Evolutionary conservation across 1,140 invertebrate genomes (phyloP).

Genomic region (Potamilus streckersoni): DNA sequence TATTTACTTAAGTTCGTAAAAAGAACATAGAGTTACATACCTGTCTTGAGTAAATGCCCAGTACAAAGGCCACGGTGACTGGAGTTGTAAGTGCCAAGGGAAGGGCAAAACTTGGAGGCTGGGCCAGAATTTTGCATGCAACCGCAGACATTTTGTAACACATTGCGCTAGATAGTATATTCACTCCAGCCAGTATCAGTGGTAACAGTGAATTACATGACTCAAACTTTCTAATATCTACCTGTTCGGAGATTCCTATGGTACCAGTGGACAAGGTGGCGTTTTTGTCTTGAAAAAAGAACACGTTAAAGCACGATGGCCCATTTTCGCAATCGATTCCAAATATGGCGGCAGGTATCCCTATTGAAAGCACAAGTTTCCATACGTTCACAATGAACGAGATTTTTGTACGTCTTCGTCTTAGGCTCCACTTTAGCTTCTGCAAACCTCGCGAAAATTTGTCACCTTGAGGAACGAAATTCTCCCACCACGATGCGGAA

Average conservation of each 20-base stretch:
- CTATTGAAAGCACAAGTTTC: conserved; percentile 51
- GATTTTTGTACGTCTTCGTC: conserved; percentile 47
- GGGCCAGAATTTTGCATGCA: conserved; percentile 95
- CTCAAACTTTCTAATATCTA: conserved; percentile 6
- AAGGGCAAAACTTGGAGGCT: conserved; percentile 96
- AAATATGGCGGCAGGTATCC: conserved; percentile 27
- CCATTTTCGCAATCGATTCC: conserved; percentile 26
- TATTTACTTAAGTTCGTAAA: neutral
- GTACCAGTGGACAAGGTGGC: neutral
- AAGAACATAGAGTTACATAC: neutral
- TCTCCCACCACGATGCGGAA: conserved; percentile 61
- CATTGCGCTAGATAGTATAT: neutral
- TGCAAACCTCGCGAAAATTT: conserved; percentile 32
- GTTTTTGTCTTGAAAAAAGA: conserved; percentile 9
- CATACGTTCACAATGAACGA: conserved; percentile 48
- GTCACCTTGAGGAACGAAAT: conserved; percentile 73
- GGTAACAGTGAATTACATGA: too few relatives aligned
- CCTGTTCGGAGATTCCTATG: neutral
- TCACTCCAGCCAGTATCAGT: too few relatives aligned
- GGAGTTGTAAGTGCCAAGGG: conserved; percentile 93
- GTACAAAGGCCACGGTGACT: conserved; percentile 86
- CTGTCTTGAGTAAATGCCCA: conserved; percentile 31
- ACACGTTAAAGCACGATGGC: conserved; percentile 5
- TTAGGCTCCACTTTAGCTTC: conserved; percentile 42
- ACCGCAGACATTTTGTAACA: conserved; percentile 26